Base-by-base conservation (phyloP, 2,888 invertebrate genomes). In the Eupithecia subfuscata region DNA sequence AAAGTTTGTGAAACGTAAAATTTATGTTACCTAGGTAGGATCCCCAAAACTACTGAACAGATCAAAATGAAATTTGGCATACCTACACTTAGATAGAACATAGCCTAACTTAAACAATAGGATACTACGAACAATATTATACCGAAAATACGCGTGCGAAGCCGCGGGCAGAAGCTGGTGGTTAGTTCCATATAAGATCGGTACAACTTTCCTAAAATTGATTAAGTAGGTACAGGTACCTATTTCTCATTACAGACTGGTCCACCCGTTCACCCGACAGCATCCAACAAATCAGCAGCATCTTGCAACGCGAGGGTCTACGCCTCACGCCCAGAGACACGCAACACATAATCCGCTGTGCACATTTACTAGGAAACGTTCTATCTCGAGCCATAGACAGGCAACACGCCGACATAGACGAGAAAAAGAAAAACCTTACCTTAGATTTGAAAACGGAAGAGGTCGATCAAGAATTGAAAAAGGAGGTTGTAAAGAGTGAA, bases 281-380 rank as follows among this genome's bases (percentile, higher is more conserved):
- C 79, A 75, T 88, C 0, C 87, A 86, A 16, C 86, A 89, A 2
- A 83, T 93, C 6, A 90, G 89, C 81, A 86, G 87, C 74, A 88
- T 93, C 6, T 91, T 94, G 4, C 80, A 91, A 0, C 88, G 88
- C 64, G 93, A 93, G 74, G 95, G 94, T 0, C 79, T 95, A 0
- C 90, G 89, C 18, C 79, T 95, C 0, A 92, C 93, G 0, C 91
- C 94, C 0, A 81, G 91, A 0, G 95, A 94, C 69, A 92, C 95
- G 0, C 93, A 93, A 71, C 92, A 90, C 78, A 90, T 94, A 0
- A 91, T 94, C 6, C 93, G 93, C 85, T 94, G 94, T 82, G 92
- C 94, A 0, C 95, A 94, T 69, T 86, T 94, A 2, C 83, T 95
- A 0, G 92, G 93, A 2, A 91, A 87, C 56, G 93, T 94, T 0